Base-by-base conservation (phyloP, 23 tunicate genomes). In the Halocynthia roretzi region DNA sequence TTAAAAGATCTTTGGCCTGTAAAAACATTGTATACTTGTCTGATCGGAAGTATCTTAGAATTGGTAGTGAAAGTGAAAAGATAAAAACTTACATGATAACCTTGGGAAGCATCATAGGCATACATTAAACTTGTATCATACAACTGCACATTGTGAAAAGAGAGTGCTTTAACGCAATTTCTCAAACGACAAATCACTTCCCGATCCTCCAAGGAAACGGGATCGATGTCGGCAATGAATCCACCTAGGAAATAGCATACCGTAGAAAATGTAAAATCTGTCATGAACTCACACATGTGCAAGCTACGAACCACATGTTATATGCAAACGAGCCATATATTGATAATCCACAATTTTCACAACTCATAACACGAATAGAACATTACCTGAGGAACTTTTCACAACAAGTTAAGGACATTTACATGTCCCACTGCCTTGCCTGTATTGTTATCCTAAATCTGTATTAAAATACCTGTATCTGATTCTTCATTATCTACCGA, bases 81-180 rank as follows among this genome's bases (percentile, higher is more conserved):
- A 14, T n/a, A 58, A 58, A 15, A 58, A 58, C 83, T 18, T 61
- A 86, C 98, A 86, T 92, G 81, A 70, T 86, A 78, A 8, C 80
- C 54, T 67, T 53, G 54, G 7, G 98, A 92, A 52, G 84, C 91
- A n/a, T 92, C 98, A 56, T 86, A 85, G 1, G 98, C 93, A 66
- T 96, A 96, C 70, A 86, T 56, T 6, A 96, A 74, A 63, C 88
- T 85, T 20, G 99, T 90, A 63, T 96, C 99, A 70, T 96, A 96
- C n/a, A 96, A 51, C 75, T 78, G 83, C n/a, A 96, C 93, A 20
- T 86, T 76, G 17, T 82, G 85, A 66, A 70, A 78, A 6, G 99
- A 86, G 56, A 96, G 66, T 14, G n/a, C 44, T 63, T 64, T 51
- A 60, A 96, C 61, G 60, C 87, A 86, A 50, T 96, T 92, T 78